phyloP scores from a whole-genome alignment of 2,113 vertebrate genomes.

The Ceuthmochares aereus region DNA sequence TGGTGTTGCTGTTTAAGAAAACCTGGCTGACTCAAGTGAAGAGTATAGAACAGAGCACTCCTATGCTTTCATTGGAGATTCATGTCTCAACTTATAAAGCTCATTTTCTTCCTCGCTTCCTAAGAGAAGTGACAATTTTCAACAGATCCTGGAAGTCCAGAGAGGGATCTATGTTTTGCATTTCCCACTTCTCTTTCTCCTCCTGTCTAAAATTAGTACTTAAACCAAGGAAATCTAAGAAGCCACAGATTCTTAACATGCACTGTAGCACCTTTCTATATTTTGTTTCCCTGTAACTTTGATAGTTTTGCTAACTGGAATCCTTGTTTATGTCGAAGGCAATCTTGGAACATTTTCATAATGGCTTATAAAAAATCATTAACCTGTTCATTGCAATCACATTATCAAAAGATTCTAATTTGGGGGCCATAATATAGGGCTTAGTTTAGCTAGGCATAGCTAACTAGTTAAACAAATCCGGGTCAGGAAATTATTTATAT shows the following conservation, averaged over 20 bases:
- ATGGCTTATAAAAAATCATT: neutral
- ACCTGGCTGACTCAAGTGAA: neutral
- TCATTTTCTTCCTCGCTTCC: neutral
- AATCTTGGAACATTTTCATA: neutral
- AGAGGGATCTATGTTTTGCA: neutral
- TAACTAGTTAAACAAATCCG: constrained; percentile 14
- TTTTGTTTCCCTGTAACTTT: neutral
- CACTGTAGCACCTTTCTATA: neutral
- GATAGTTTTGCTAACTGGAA: neutral
- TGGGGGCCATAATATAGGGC: neutral
- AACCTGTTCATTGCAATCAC: neutral
- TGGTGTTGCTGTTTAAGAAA: neutral
- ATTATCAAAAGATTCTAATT: neutral
- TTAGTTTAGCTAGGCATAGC: neutral
- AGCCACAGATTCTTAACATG: neutral
- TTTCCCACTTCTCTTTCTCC: neutral
- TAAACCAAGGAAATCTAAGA: neutral
- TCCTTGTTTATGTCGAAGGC: neutral
- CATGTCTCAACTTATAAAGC: neutral
- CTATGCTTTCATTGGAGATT: neutral
- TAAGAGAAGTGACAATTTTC: neutral
- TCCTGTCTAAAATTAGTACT: neutral
- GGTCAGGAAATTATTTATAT: constrained; percentile 1
- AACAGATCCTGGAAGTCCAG: neutral
- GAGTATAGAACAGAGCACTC: neutral